These are phyloP conservation scores for Hedya salicella DNA, from an alignment of 2,888 invertebrate species.

Conservation along the genomic window DNA sequence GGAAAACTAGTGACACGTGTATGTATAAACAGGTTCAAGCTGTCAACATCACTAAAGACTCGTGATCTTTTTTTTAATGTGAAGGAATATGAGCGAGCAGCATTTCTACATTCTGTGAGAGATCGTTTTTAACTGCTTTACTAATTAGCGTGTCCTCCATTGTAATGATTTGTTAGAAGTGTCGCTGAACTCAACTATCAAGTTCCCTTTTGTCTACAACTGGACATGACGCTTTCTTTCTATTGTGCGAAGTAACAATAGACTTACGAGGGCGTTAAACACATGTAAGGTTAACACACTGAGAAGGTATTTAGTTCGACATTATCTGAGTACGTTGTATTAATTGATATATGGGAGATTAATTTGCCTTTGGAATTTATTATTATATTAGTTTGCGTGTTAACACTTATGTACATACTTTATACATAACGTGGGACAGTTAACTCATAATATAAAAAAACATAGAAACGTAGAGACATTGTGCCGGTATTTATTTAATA, in stretches of 20 bases:
- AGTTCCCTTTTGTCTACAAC: conserved; percentile 34
- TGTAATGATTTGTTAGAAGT: conserved; percentile 16
- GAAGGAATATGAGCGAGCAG: background rate
- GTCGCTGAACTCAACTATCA: conserved; percentile 38
- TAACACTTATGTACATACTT: no score
- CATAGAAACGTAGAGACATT: no score
- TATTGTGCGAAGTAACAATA: conserved; percentile 31
- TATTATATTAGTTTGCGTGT: no score
- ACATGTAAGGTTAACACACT: conserved; percentile 13
- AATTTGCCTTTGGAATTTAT: background rate
- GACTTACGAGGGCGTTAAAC: conserved; percentile 28
- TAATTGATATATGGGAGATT: background rate
- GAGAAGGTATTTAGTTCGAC: background rate
- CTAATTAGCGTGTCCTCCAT: conserved; percentile 18
- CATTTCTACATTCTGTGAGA: background rate
- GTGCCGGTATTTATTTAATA: no score
- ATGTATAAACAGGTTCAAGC: no score
- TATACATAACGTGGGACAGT: no score
- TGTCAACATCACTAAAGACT: background rate
- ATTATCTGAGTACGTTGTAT: background rate
- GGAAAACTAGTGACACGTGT: no score
- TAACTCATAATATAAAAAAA: no score
- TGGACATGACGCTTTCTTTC: conserved; percentile 33
- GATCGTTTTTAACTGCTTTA: background rate
- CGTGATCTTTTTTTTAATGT: background rate